Percentiles rank a stretch among this genome's conserved stretches.
Evolutionary conservation across 2,797 vertebrate species (phyloP).

Genomic region (Urosaurus nigricauda): DNA sequence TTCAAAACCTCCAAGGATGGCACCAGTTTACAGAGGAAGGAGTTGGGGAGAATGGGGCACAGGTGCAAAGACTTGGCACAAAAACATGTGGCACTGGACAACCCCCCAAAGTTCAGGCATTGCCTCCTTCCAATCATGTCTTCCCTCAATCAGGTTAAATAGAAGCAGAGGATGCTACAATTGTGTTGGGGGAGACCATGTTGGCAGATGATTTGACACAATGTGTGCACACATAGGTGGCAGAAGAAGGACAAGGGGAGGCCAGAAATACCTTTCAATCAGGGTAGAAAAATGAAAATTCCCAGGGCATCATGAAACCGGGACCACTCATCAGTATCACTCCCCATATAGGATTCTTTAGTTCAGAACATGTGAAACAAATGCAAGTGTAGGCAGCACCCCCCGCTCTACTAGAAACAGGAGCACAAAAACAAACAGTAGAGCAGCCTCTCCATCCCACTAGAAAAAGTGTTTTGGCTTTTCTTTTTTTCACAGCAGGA

Average conservation of each 20-base stretch:
- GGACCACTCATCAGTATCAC: not conserved
- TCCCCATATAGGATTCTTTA: not conserved
- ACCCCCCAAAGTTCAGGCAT: not conserved
- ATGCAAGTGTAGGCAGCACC: not conserved
- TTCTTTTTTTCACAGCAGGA: not conserved
- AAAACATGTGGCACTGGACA: not conserved
- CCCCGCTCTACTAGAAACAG: not conserved
- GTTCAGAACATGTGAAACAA: not conserved
- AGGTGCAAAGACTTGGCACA: constrained; percentile 17
- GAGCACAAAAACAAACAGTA: not conserved
- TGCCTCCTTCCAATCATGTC: not conserved
- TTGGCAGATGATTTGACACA: not conserved
- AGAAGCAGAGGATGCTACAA: not conserved
- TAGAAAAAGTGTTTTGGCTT: not conserved
- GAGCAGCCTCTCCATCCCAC: not conserved
- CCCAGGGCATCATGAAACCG: not conserved
- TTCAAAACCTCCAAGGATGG: constrained; percentile 9
- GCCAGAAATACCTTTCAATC: not conserved
- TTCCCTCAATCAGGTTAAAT: not conserved
- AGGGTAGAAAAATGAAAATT: too few species aligned
- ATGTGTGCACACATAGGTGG: not conserved
- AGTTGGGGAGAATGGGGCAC: not conserved
- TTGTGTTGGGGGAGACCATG: too few species aligned
- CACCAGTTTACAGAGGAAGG: not conserved
- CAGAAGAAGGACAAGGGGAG: not conserved